phyloP scores from a whole-genome alignment of 1,140 invertebrate genomes.

The Nasonia giraulti region DNA sequence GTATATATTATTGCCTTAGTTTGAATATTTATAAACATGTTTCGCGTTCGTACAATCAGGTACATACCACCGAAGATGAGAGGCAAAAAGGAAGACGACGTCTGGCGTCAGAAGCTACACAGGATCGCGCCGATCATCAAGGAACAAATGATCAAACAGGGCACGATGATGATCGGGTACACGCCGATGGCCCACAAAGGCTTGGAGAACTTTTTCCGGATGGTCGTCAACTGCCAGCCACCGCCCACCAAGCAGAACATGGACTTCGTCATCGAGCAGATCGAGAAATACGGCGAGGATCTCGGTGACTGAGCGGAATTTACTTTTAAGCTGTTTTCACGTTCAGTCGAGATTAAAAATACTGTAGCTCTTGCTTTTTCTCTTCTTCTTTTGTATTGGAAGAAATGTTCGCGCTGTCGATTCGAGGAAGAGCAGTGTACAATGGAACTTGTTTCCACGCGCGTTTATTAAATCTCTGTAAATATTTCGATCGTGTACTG shows the following conservation, averaged over 20 bases:
- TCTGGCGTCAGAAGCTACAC: slow-evolving; percentile 82
- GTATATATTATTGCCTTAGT: not conserved
- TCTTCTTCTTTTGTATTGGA: not conserved
- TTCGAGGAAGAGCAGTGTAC: no score
- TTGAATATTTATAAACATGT: no score
- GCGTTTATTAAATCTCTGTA: no score
- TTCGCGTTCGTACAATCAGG: slow-evolving; percentile 56
- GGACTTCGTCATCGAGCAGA: slow-evolving; percentile 79
- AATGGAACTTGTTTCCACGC: no score
- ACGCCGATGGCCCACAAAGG: slow-evolving; percentile 81
- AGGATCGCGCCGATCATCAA: slow-evolving; percentile 89
- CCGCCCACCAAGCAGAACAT: slow-evolving; percentile 76
- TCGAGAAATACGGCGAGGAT: slow-evolving; percentile 76
- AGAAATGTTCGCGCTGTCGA: no score
- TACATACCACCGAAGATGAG: slow-evolving; percentile 86
- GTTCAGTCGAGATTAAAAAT: not conserved
- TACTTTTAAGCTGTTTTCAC: not conserved
- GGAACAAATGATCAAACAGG: slow-evolving; percentile 84
- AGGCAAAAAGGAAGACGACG: slow-evolving; percentile 68
- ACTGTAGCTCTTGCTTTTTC: not conserved
- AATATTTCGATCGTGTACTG: no score
- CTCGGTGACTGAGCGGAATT: slow-evolving; percentile 58
- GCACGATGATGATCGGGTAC: slow-evolving; percentile 90
- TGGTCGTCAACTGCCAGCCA: slow-evolving; percentile 89
- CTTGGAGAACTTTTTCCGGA: slow-evolving; percentile 89